Evolutionary conservation across 2,113 vertebrate species (phyloP).

Genomic region (Oplegnathus fasciatus): DNA sequence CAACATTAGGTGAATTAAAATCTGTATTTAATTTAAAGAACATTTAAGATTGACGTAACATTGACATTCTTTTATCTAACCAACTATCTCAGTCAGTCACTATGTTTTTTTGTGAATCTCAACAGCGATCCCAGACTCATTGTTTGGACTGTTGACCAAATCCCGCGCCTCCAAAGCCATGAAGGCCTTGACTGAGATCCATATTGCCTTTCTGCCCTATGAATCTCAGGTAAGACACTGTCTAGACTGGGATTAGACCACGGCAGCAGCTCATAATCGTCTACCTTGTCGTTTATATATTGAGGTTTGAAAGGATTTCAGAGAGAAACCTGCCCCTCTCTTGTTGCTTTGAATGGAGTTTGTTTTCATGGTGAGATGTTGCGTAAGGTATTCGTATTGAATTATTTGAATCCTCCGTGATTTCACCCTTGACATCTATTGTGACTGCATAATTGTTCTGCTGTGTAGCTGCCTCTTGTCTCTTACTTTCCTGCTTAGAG

Average conservation of each 20-base stretch:
- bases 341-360: background rate
- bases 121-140: slow-evolving; percentile 92
- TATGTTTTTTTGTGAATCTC: background rate
- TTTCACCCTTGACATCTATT: no score
- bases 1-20: background rate
- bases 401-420: background rate
- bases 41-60: background rate
- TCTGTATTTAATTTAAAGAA: background rate
- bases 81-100: background rate
- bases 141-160: slow-evolving; percentile 97
- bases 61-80: background rate
- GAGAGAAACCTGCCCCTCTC: background rate
- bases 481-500: background rate
- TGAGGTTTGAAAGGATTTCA: background rate
- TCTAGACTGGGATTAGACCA: background rate
- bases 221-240: slow-evolving; percentile 93
- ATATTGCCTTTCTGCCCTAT: slow-evolving; percentile 96
- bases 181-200: slow-evolving; percentile 98
- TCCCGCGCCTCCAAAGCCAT: slow-evolving; percentile 96
- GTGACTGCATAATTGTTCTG: background rate
- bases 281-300: background rate
- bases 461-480: background rate
- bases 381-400: background rate
- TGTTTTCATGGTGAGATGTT: background rate
- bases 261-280: background rate